Conservation (phyloP, 2,888 invertebrate genomes). For the Lingula anatina region DNA sequence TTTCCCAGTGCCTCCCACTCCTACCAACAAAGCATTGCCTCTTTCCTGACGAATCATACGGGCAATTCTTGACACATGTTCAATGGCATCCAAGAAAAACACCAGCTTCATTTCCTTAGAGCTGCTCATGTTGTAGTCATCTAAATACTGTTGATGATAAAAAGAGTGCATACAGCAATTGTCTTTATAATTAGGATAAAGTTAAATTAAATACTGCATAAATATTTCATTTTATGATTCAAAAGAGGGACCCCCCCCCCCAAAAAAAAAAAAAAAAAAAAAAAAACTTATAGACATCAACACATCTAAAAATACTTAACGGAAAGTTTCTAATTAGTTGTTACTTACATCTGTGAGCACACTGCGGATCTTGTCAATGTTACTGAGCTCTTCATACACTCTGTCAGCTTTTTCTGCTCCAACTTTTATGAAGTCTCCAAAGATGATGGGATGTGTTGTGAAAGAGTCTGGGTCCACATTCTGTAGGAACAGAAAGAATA, state of each 20-base stretch:
- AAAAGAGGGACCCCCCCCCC: too few species aligned
- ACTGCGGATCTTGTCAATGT: slow-evolving; percentile 65
- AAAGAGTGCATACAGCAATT: too few species aligned
- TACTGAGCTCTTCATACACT: slow-evolving; percentile 77
- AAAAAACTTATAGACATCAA: too few species aligned
- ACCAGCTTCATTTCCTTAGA: slow-evolving; percentile 79
- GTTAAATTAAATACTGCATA: slow-evolving; percentile 12
- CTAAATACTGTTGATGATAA: slow-evolving; percentile 74
- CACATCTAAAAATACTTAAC: background rate
- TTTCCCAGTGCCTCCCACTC: slow-evolving; percentile 54
- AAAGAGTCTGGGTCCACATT: slow-evolving; percentile 44
- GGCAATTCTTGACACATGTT: slow-evolving; percentile 52
- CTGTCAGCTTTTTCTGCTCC: slow-evolving; percentile 68
- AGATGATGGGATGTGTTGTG: slow-evolving; percentile 58
- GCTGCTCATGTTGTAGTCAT: slow-evolving; percentile 74
- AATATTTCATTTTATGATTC: background rate
- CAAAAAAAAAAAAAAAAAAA: too few species aligned
- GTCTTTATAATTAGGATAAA: too few species aligned
- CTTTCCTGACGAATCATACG: slow-evolving; percentile 52
- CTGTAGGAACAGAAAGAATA: slow-evolving; percentile 18
- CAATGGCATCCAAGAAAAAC: slow-evolving; percentile 65
- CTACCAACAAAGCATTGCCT: slow-evolving; percentile 53
- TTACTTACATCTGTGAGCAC: slow-evolving; percentile 65
- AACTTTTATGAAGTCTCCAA: slow-evolving; percentile 79
- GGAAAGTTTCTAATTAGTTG: too few species aligned